Conservation (phyloP, 2,888 invertebrate genomes). For the Pterostichus madidus region DNA sequence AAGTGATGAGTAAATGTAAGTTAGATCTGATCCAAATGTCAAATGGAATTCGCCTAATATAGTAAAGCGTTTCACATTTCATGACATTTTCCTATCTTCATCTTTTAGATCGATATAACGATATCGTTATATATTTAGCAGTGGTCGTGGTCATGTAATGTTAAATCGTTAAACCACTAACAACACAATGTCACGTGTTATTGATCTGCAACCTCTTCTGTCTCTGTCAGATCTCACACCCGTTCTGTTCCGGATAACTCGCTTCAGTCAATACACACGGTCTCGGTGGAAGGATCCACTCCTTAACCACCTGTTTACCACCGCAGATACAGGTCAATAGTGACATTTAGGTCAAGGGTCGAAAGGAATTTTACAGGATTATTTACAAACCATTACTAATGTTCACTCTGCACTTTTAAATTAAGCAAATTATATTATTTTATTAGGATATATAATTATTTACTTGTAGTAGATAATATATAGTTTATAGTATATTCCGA, state of each 20-base stretch:
- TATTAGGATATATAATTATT: no score
- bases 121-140: conserved; percentile 35
- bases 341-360: conserved; percentile 59
- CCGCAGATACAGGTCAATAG: conserved; percentile 61
- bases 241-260: conserved; percentile 2
- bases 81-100: not conserved
- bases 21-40: no score
- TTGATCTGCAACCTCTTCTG: conserved; percentile 38
- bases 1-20: no score
- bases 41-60: no score
- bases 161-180: conserved; percentile 38
- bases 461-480: no score
- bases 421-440: no score
- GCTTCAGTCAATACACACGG: conserved; percentile 44
- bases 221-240: conserved; percentile 12
- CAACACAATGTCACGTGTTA: conserved; percentile 53
- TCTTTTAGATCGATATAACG: conserved; percentile 4
- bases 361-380: not conserved
- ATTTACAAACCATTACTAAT: no score
- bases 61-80: no score
- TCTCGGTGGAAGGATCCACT: conserved; percentile 4
- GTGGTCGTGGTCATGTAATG: conserved; percentile 33
- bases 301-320: conserved; percentile 62
- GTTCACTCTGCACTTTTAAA: no score
- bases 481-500: no score